These are phyloP conservation scores for Miniopterus natalensis DNA, from an alignment of 2,113 vertebrate species.

Conservation along the genomic window DNA sequence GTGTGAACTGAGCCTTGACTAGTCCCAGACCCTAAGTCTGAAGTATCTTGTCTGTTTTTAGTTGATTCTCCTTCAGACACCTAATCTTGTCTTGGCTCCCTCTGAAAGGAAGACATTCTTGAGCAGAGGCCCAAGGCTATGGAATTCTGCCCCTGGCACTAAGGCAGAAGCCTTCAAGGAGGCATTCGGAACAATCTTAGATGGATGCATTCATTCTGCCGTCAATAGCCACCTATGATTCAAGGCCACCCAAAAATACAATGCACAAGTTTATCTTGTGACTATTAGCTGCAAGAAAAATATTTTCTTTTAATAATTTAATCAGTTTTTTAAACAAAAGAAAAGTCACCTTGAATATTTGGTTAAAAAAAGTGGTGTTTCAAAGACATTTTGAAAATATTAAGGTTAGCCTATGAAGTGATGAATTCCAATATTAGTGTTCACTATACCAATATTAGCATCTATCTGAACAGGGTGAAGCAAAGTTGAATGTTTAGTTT, in stretches of 20 bases:
- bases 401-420: not conserved
- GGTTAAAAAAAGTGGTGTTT: constrained; percentile 12
- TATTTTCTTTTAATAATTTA: constrained; percentile 29
- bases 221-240: not conserved
- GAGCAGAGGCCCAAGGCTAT: constrained; percentile 65
- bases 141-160: constrained; percentile 63
- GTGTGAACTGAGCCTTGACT: constrained; percentile 41
- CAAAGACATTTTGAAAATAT: not conserved
- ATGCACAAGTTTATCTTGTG: not conserved
- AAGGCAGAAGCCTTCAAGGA: not conserved
- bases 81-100: constrained; percentile 69
- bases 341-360: not conserved
- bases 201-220: not conserved
- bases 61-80: constrained; percentile 21
- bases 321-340: not conserved
- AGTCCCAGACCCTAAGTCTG: not conserved
- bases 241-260: constrained; percentile 52
- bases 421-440: not conserved
- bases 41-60: constrained; percentile 52
- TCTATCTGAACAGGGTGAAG: not conserved
- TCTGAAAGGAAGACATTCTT: constrained; percentile 69
- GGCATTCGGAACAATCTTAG: not conserved
- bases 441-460: not conserved
- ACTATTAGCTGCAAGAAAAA: constrained; percentile 40
- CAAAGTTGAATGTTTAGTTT: not conserved